These are phyloP conservation scores for Anagyrus pseudococci DNA, from an alignment of 2,888 invertebrate species.

Conservation along the genomic window DNA sequence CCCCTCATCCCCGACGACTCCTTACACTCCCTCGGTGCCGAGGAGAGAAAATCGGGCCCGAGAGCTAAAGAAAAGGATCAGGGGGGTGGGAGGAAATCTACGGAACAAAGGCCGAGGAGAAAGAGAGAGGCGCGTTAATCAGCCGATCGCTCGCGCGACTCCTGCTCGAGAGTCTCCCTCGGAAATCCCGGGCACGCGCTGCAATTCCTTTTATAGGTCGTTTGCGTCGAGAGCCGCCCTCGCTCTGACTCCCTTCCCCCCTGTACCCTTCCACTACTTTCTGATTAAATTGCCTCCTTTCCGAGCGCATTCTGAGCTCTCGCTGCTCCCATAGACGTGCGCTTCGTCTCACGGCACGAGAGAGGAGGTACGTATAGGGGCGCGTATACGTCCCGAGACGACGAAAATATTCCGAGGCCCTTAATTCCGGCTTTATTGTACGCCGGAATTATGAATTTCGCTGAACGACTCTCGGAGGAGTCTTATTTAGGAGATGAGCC, in stretches of 20 bases:
- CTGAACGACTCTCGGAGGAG: conserved; percentile 16
- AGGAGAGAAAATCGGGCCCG: no score
- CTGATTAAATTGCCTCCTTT: conserved; percentile 27
- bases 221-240: conserved; percentile 41
- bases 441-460: conserved; percentile 19
- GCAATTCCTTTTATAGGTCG: conserved; percentile 41
- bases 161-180: conserved; percentile 24
- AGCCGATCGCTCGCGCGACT: conserved; percentile 9
- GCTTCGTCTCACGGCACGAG: not conserved
- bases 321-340: not conserved
- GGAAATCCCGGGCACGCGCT: conserved; percentile 35
- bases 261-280: no score
- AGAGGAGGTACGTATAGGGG: no score
- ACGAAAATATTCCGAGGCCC: conserved; percentile 6
- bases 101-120: no score
- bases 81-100: no score
- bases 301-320: not conserved
- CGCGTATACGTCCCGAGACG: conserved; percentile 7
- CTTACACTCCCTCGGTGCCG: no score
- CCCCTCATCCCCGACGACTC: no score
- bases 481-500: not conserved
- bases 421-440: conserved; percentile 26
- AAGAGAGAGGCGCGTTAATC: no score
- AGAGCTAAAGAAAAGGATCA: no score
- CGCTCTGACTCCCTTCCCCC: conserved; percentile 26